phyloP scores from a whole-genome alignment of 2,888 invertebrate species.

The Drosophila affinis region DNA sequence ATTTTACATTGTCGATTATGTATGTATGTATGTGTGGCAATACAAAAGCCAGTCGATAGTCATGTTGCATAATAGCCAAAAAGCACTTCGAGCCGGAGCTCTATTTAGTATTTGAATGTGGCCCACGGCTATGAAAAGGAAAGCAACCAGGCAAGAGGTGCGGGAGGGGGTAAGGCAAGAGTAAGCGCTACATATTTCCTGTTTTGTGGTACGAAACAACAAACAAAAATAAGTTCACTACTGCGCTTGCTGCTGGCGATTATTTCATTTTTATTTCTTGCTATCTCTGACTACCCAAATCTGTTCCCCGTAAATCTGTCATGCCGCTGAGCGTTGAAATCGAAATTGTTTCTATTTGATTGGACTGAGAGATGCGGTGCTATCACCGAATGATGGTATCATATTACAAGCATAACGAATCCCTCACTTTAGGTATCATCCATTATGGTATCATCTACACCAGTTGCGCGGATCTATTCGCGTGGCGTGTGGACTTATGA shows the following conservation, averaged over 20 bases:
- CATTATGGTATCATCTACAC: background rate
- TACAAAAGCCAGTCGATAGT: constrained; percentile 48
- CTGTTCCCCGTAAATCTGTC: constrained; percentile 22
- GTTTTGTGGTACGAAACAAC: constrained; percentile 62
- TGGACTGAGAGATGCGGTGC: background rate
- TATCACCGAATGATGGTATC: no score
- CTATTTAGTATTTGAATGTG: constrained; percentile 56
- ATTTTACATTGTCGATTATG: constrained; percentile 31
- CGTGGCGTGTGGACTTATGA: no score
- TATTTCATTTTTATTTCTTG: constrained; percentile 30
- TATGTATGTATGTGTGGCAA: constrained; percentile 20
- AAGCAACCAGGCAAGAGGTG: constrained; percentile 28
- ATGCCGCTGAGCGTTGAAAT: constrained; percentile 13
- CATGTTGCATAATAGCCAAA: constrained; percentile 68
- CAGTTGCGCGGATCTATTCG: no score
- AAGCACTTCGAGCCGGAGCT: constrained; percentile 51
- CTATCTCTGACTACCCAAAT: constrained; percentile 5
- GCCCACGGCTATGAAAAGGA: constrained; percentile 34
- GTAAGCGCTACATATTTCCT: constrained; percentile 61
- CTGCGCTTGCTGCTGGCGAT: constrained; percentile 3
- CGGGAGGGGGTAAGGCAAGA: constrained; percentile 4
- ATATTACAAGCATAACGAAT: background rate
- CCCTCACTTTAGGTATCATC: background rate
- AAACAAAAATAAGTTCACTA: constrained; percentile 49
- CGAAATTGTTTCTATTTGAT: constrained; percentile 21